phyloP scores from a whole-genome alignment of 2,888 invertebrate species.

The Arctia plantaginis region DNA sequence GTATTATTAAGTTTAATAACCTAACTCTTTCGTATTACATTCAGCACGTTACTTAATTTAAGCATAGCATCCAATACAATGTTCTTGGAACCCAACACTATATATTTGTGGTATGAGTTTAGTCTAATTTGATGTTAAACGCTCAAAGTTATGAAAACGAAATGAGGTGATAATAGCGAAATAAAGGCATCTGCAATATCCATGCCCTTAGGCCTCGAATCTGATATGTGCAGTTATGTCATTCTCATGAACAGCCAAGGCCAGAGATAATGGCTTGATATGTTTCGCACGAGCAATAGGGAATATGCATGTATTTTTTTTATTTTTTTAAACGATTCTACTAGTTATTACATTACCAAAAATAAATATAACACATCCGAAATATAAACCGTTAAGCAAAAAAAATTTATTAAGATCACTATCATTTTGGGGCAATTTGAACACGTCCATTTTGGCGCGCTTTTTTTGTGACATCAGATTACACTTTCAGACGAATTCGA shows the following conservation, averaged over 20 bases:
- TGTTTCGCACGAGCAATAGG: not conserved
- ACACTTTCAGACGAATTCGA: too few species aligned
- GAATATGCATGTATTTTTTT: too few species aligned
- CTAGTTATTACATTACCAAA: too few species aligned
- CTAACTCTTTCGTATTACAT: not conserved
- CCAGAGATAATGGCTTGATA: not conserved
- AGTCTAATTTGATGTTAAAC: not conserved
- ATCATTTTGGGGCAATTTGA: too few species aligned
- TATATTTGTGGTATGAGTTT: not conserved
- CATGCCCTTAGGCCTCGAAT: not conserved
- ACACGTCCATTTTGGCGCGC: too few species aligned
- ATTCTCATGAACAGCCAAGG: not conserved
- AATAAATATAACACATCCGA: too few species aligned
- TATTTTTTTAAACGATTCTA: too few species aligned
- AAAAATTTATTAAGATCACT: too few species aligned
- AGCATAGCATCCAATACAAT: not conserved
- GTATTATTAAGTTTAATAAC: too few species aligned
- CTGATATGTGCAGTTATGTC: not conserved
- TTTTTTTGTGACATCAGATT: too few species aligned
- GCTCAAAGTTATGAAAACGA: not conserved
- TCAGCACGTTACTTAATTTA: not conserved
- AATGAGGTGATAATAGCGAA: not conserved
- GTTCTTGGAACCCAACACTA: not conserved
- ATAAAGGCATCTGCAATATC: not conserved
- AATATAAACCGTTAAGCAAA: too few species aligned